These are phyloP conservation scores for Sminthurides aquaticus DNA, from an alignment of 2,888 invertebrate genomes.

Conservation along the genomic window DNA sequence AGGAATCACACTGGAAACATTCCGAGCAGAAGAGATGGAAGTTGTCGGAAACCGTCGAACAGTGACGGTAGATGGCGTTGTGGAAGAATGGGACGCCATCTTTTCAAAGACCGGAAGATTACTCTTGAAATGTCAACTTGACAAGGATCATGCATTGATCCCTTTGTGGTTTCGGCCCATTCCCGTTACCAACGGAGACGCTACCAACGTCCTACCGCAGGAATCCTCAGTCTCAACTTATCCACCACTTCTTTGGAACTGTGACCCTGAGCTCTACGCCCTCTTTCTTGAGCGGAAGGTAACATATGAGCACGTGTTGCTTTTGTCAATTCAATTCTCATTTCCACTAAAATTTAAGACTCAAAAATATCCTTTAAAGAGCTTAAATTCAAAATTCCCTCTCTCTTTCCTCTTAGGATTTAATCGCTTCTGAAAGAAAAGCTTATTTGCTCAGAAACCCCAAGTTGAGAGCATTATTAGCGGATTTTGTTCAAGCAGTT, in stretches of 20 bases:
- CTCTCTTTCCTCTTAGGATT: too few relatives aligned
- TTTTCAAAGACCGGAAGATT: constrained; percentile 32
- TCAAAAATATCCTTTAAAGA: too few relatives aligned
- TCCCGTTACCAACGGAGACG: neutral
- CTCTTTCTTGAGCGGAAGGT: constrained; percentile 33
- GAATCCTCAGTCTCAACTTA: neutral
- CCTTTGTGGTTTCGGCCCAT: constrained; percentile 38
- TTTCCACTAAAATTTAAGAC: too few relatives aligned
- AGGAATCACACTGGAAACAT: constrained; percentile 35
- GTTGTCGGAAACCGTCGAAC: constrained; percentile 37
- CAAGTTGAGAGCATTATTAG: constrained; percentile 31
- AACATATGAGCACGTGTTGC: neutral
- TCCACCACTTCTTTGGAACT: constrained; percentile 35
- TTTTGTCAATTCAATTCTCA: neutral
- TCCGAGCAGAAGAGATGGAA: constrained; percentile 34
- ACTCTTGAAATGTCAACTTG: constrained; percentile 36
- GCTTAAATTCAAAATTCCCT: too few relatives aligned
- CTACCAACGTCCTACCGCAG: neutral
- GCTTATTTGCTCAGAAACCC: constrained; percentile 38
- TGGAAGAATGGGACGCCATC: constrained; percentile 36
- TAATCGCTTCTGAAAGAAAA: constrained; percentile 27
- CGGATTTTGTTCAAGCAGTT: constrained; percentile 37
- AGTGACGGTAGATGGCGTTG: constrained; percentile 20
- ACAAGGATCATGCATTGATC: constrained; percentile 37
- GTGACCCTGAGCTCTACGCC: constrained; percentile 39